These are phyloP conservation scores for Perizoma affinitatum DNA, from an alignment of 2,888 invertebrate species.

Conservation along the genomic window DNA sequence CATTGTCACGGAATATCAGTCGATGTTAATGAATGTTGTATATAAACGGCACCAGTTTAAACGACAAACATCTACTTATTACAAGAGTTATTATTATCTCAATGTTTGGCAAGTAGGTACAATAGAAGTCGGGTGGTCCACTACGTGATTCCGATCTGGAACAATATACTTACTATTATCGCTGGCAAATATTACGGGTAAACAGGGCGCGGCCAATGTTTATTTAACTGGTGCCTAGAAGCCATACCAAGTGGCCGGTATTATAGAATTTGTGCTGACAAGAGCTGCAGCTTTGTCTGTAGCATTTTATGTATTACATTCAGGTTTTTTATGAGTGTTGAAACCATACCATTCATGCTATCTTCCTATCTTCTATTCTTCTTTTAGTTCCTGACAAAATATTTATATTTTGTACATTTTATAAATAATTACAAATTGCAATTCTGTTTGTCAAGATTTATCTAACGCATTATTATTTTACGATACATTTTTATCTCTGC, in stretches of 20 bases:
- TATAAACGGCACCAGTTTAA: conserved; percentile 58
- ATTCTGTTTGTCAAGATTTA: too few species aligned
- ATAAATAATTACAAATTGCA: too few species aligned
- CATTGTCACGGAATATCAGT: conserved; percentile 46
- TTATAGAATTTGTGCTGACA: conserved; percentile 35
- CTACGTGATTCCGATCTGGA: conserved; percentile 33
- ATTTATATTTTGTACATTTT: too few species aligned
- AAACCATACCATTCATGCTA: too few species aligned
- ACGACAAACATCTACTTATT: conserved; percentile 49
- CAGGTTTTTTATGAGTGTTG: conserved; percentile 22
- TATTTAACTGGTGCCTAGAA: conserved; percentile 36
- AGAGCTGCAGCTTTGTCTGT: conserved; percentile 25
- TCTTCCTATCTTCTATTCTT: too few species aligned
- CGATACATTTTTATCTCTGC: neutral
- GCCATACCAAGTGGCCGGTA: conserved; percentile 27
- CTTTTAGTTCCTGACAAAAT: too few species aligned
- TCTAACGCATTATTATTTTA: neutral
- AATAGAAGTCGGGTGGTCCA: conserved; percentile 43
- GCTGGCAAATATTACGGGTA: conserved; percentile 33
- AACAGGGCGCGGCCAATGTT: conserved; percentile 31
- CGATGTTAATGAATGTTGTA: conserved; percentile 65
- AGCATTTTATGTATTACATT: conserved; percentile 28
- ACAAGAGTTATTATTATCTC: conserved; percentile 49
- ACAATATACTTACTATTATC: conserved; percentile 30
- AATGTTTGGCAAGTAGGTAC: conserved; percentile 34